These are phyloP conservation scores for Ptychobarbus kaznakovi DNA, from an alignment of 2,797 vertebrate species.

Conservation along the genomic window DNA sequence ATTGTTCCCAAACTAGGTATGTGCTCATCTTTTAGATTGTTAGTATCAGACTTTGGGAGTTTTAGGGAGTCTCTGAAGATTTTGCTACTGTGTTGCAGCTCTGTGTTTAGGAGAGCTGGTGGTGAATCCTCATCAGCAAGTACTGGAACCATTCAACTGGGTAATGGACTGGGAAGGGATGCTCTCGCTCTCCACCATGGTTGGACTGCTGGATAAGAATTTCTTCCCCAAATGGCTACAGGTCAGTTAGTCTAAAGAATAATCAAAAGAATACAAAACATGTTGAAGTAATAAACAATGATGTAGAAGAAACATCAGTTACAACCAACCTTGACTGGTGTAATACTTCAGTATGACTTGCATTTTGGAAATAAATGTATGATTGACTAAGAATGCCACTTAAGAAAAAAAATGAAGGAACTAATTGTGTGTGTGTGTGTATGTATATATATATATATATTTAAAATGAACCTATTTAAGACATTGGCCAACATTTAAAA, in stretches of 20 bases:
- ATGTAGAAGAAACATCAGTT: background rate
- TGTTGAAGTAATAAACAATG: background rate
- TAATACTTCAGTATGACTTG: background rate
- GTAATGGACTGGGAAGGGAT: conserved; percentile 98
- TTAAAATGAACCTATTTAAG: no score
- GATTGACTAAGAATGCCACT: background rate
- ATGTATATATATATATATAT: no score
- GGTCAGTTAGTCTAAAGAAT: conserved; percentile 70
- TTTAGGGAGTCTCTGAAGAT: background rate
- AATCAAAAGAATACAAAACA: background rate
- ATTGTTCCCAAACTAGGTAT: conserved; percentile 95
- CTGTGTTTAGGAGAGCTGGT: conserved; percentile 92
- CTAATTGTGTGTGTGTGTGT: no score
- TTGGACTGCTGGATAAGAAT: conserved; percentile 93
- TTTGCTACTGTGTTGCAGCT: conserved; percentile 72
- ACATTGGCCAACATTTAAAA: no score
- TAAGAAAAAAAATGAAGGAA: background rate
- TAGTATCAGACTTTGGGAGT: background rate
- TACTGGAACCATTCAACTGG: conserved; percentile 97
- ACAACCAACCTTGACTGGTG: background rate
- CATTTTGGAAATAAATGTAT: background rate
- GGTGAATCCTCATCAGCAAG: conserved; percentile 97
- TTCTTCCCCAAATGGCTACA: conserved; percentile 99
- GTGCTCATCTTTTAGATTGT: conserved; percentile 42
- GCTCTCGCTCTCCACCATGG: conserved; percentile 91